Conservation (phyloP, 2,888 invertebrate species). For the Troilus luridus region DNA sequence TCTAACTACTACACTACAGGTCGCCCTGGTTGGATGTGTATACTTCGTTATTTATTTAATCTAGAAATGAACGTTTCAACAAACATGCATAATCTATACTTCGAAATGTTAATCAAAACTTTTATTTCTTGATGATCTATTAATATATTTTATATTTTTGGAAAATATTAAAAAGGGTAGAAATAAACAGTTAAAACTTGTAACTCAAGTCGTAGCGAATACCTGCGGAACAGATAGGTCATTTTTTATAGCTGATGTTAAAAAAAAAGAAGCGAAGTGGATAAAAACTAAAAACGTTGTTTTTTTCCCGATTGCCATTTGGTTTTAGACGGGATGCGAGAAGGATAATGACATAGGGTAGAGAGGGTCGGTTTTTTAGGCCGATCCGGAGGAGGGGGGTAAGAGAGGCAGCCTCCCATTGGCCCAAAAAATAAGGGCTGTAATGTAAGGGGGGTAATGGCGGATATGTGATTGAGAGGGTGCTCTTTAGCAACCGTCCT, state of each 20-base stretch:
- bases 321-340: constrained; percentile 20
- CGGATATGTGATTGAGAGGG: constrained; percentile 60
- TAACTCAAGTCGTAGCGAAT: no score
- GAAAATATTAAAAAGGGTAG: no score
- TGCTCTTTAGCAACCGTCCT: constrained; percentile 57
- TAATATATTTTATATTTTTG: no score
- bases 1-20: no score
- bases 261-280: neutral
- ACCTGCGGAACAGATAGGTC: no score
- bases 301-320: neutral
- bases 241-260: neutral
- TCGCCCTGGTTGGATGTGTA: no score
- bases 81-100: no score
- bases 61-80: no score
- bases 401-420: constrained; percentile 36
- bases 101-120: no score
- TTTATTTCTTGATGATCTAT: no score
- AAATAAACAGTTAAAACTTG: no score
- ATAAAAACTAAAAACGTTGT: neutral
- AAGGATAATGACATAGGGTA: constrained; percentile 8
- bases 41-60: no score
- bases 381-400: constrained; percentile 37
- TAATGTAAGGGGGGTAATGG: constrained; percentile 53
- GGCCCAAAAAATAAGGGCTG: constrained; percentile 41
- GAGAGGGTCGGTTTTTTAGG: constrained; percentile 47